These are phyloP conservation scores for Diplolepis rosae DNA, from an alignment of 2,888 invertebrate species.

Conservation along the genomic window DNA sequence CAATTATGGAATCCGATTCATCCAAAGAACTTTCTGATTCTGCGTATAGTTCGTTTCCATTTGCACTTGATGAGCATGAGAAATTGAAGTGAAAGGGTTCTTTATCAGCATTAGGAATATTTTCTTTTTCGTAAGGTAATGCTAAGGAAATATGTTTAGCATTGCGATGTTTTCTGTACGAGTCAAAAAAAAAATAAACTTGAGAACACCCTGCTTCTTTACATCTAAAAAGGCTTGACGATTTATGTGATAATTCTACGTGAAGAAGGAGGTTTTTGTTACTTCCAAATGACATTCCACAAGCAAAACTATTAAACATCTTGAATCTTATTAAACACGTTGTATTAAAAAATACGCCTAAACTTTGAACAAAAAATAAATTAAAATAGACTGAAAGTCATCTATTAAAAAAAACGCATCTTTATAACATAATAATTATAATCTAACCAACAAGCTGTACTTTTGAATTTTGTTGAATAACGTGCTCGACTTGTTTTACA, in stretches of 20 bases:
- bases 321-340: not conserved
- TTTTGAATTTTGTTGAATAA: too few species aligned
- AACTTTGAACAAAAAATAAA: too few species aligned
- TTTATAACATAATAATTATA: too few species aligned
- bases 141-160: not conserved
- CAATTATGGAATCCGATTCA: not conserved
- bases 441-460: too few species aligned
- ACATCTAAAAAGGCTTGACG: not conserved
- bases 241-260: conserved; percentile 12
- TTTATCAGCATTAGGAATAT: not conserved
- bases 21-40: conserved; percentile 14
- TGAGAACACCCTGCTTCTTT: not conserved
- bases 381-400: too few species aligned
- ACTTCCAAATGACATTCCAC: not conserved
- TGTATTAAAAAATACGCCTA: too few species aligned
- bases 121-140: not conserved
- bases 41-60: not conserved
- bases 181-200: conserved; percentile 1
- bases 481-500: not conserved
- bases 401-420: too few species aligned
- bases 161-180: conserved; percentile 3
- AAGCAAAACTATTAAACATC: not conserved
- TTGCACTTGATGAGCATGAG: too few species aligned
- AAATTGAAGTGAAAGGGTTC: not conserved
- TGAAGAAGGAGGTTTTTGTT: not conserved